Percentiles rank a stretch among this genome's conserved stretches.
Conservation (phyloP, 2,888 invertebrate genomes). For the Drosophila atripex region DNA sequence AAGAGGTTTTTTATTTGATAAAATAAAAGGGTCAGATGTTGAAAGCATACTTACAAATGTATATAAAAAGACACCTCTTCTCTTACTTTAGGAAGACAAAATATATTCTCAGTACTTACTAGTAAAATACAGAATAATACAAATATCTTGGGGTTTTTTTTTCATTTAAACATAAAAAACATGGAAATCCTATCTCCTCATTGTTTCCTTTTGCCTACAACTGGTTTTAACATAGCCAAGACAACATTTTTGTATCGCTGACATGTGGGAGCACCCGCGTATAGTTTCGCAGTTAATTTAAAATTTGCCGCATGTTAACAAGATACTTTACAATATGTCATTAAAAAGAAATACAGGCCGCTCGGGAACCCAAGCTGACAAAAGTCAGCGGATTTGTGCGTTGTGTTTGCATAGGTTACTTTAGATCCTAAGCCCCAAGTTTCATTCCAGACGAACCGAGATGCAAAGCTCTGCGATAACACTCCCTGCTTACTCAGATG, state of each 20-base stretch:
- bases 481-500: slow-evolving; percentile 71
- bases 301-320: slow-evolving; percentile 72
- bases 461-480: slow-evolving; percentile 51
- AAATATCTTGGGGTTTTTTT: no score
- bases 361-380: slow-evolving; percentile 53
- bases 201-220: background rate
- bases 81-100: no score
- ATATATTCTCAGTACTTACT: no score
- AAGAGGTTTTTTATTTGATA: no score
- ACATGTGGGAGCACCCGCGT: slow-evolving; percentile 15
- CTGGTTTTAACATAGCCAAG: background rate
- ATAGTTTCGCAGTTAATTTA: slow-evolving; percentile 72
- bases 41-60: no score
- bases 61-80: no score
- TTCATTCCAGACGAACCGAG: slow-evolving; percentile 37
- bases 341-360: slow-evolving; percentile 55
- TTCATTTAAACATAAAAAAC: background rate
- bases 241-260: background rate
- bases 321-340: slow-evolving; percentile 74
- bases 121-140: no score
- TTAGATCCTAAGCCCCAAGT: slow-evolving; percentile 1
- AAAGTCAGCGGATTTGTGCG: slow-evolving; percentile 72
- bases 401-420: slow-evolving; percentile 70
- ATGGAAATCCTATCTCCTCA: background rate
- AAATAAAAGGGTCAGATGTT: no score